These are phyloP conservation scores for Atethmia centrago DNA, from an alignment of 2,888 invertebrate genomes.

Conservation along the genomic window DNA sequence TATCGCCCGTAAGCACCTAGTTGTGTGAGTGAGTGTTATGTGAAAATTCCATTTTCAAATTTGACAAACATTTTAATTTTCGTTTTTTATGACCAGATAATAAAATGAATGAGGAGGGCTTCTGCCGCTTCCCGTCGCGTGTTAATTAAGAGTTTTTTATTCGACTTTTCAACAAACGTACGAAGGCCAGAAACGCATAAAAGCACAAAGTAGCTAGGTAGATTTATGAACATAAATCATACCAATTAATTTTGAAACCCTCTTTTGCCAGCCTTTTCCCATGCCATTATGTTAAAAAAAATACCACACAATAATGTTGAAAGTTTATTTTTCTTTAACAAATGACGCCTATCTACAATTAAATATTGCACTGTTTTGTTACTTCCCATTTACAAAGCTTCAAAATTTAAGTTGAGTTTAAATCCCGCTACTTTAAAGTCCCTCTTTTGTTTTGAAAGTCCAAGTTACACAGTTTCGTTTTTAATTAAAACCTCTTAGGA, in stretches of 20 bases:
- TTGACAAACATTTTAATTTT: not conserved
- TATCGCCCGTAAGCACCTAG: not conserved
- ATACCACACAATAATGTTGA: not conserved
- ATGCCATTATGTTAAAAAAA: not conserved
- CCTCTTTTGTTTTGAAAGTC: not conserved
- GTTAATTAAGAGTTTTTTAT: conserved; percentile 53
- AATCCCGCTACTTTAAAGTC: not conserved
- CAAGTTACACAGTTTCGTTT: not conserved
- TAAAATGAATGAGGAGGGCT: conserved; percentile 24
- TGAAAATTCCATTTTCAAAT: conserved; percentile 16
- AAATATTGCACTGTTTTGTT: not conserved
- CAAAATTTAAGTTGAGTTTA: conserved; percentile 6
- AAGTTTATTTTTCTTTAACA: not conserved
- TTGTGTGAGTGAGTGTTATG: not conserved
- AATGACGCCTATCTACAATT: not conserved
- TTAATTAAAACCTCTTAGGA: not conserved
- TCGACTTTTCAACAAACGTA: conserved; percentile 38
- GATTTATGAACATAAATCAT: conserved; percentile 28
- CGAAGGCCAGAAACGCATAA: conserved; percentile 3
- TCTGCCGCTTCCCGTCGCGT: conserved; percentile 39
- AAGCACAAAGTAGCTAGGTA: not conserved
- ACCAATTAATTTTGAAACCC: conserved; percentile 16
- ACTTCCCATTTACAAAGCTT: conserved; percentile 1
- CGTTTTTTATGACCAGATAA: conserved; percentile 26
- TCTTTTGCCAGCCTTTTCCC: not conserved